phyloP scores from a whole-genome alignment of 1,140 invertebrate genomes.

The Drosophila micromelanica region DNA sequence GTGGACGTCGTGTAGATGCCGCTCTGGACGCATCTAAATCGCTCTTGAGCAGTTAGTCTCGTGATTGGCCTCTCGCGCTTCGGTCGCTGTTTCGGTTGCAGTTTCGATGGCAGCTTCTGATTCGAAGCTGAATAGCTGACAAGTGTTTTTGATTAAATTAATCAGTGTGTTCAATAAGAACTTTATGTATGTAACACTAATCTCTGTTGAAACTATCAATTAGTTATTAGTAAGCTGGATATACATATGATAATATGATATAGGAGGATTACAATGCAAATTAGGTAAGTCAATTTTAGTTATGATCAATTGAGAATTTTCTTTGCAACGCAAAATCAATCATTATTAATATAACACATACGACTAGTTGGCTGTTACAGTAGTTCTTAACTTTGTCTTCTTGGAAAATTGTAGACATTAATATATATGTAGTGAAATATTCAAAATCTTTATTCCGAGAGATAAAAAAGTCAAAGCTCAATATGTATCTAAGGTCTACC shows the following conservation, averaged over 20 bases:
- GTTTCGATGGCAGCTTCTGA: constrained; percentile 45
- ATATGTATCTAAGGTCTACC: no score
- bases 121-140: constrained; percentile 34
- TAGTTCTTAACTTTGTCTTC: no score
- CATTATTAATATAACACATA: constrained; percentile 29
- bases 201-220: background rate
- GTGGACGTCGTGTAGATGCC: constrained; percentile 16
- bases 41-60: constrained; percentile 67
- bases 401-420: no score
- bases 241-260: background rate
- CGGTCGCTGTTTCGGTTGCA: constrained; percentile 62
- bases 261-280: background rate
- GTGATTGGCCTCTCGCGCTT: constrained; percentile 71
- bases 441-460: no score
- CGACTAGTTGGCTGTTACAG: constrained; percentile 16
- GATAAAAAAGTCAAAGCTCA: no score
- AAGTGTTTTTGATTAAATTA: background rate
- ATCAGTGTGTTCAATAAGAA: background rate
- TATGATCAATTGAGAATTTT: background rate
- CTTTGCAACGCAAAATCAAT: background rate
- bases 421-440: no score
- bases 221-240: background rate
- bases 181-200: background rate
- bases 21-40: constrained; percentile 52
- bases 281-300: constrained; percentile 14